Conservation (phyloP, 1,140 invertebrate species). For the Trinorchestia longiramus region DNA sequence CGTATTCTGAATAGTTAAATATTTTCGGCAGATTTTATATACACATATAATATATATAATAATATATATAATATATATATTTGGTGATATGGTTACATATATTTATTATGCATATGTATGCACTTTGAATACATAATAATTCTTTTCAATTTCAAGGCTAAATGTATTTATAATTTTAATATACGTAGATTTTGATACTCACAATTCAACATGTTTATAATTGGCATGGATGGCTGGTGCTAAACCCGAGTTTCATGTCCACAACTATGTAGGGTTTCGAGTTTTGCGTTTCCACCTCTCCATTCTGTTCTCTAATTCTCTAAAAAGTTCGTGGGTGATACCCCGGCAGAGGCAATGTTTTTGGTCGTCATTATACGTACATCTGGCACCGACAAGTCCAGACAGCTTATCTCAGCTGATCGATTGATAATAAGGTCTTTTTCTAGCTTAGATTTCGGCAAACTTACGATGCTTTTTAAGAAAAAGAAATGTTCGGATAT, state of each 20-base stretch:
- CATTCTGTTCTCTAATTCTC: not conserved
- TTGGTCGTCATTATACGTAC: not conserved
- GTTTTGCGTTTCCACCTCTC: not conserved
- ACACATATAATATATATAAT: too few species aligned
- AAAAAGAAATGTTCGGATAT: not conserved
- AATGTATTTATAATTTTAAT: not conserved
- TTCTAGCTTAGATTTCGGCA: not conserved
- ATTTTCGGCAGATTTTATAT: too few species aligned
- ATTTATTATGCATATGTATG: too few species aligned
- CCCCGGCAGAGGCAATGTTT: not conserved
- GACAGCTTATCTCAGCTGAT: conserved; percentile 29
- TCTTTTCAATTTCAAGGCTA: not conserved
- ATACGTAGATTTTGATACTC: not conserved
- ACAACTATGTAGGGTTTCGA: not conserved
- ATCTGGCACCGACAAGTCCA: not conserved
- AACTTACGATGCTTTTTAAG: not conserved
- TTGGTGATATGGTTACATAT: too few species aligned
- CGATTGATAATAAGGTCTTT: conserved; percentile 40
- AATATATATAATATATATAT: too few species aligned
- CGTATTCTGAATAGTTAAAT: too few species aligned
- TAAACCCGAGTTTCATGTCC: not conserved
- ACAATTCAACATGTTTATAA: not conserved
- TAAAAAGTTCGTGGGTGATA: not conserved
- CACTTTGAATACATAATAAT: too few species aligned
- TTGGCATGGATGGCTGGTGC: not conserved